phyloP scores from a whole-genome alignment of 92 coral and sea anemone genomes.

The Hydrozoanthus gracilis region DNA sequence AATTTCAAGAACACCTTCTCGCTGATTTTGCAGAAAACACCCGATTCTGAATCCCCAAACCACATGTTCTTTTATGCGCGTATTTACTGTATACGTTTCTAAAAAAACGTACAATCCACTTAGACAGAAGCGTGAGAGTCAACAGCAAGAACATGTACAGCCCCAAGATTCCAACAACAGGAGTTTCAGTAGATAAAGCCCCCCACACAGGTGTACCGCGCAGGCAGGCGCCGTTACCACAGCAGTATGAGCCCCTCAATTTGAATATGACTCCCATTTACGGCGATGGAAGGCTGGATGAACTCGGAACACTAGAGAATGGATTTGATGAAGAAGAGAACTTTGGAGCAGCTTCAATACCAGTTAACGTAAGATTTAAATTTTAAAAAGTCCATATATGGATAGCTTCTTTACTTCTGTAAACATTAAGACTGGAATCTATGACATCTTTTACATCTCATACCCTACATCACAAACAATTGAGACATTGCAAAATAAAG shows the following conservation, averaged over 20 bases:
- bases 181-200: slow-evolving; percentile 45
- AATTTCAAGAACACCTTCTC: no score
- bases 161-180: slow-evolving; percentile 69
- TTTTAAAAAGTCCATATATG: background rate
- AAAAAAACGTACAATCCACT: background rate
- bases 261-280: slow-evolving; percentile 77
- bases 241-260: slow-evolving; percentile 76
- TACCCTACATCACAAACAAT: no score
- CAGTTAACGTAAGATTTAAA: slow-evolving; percentile 3
- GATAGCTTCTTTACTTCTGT: no score
- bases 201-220: slow-evolving; percentile 68
- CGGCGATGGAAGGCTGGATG: slow-evolving; percentile 47
- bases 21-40: no score
- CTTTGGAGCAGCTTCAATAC: background rate
- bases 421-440: no score
- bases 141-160: slow-evolving; percentile 72
- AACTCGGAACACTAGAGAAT: background rate
- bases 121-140: slow-evolving; percentile 82
- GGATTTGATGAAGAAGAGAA: slow-evolving; percentile 12
- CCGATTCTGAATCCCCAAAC: no score
- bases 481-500: no score
- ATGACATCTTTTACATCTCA: no score
- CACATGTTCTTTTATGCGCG: no score
- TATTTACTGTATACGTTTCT: background rate
- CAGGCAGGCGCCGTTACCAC: slow-evolving; percentile 85